Evolutionary conservation across 2,888 invertebrate genomes (phyloP).

Genomic region (Oasisia sp.): DNA sequence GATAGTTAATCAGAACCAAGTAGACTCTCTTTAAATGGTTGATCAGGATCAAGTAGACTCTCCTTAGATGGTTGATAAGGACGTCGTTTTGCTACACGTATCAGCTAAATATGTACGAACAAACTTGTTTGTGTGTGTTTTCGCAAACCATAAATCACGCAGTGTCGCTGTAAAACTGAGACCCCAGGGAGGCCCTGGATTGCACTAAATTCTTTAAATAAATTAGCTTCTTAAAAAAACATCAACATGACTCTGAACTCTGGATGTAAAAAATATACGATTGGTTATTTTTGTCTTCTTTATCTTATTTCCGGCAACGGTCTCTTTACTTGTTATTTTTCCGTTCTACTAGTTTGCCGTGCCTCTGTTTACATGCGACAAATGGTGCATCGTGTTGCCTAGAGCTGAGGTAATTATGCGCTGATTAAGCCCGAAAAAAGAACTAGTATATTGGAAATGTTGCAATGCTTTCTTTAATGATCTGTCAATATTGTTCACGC

Average conservation of each 20-base stretch:
- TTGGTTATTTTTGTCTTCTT: neutral
- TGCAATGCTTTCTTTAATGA: too few species aligned
- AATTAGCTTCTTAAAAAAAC: neutral
- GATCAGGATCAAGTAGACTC: too few species aligned
- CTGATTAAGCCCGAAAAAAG: neutral
- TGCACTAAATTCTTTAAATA: neutral
- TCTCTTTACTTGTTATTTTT: neutral
- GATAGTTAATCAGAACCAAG: too few species aligned
- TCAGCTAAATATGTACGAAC: neutral
- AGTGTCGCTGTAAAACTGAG: neutral
- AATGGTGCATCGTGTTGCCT: neutral
- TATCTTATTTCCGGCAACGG: neutral
- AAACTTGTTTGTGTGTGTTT: neutral
- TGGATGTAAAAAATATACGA: neutral
- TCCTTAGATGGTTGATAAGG: neutral
- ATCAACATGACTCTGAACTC: neutral
- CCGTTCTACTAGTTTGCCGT: neutral
- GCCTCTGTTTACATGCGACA: neutral
- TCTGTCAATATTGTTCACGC: too few species aligned
- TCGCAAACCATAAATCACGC: neutral
- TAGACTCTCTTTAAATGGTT: too few species aligned
- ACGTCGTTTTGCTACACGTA: neutral
- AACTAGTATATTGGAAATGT: too few species aligned
- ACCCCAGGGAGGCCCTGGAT: neutral
- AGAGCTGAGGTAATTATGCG: neutral